Conservation (phyloP, 2,113 vertebrate genomes). For the Lepus americanus region DNA sequence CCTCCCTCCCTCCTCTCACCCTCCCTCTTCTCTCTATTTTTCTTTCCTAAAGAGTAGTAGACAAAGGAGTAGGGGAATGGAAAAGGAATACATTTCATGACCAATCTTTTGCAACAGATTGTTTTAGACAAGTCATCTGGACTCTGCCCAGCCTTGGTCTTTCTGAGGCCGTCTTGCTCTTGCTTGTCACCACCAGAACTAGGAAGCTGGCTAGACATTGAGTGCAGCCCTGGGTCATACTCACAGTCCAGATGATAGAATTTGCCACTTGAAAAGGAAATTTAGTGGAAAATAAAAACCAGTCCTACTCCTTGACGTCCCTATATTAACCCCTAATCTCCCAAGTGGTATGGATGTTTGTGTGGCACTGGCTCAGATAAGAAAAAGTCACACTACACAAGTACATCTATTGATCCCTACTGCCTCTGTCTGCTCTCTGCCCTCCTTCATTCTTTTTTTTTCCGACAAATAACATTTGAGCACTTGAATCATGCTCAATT, state of each 20-base stretch:
- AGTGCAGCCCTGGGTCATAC: constrained; percentile 36
- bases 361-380: neutral
- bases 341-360: neutral
- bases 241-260: constrained; percentile 31
- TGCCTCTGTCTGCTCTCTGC: neutral
- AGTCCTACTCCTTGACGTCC: neutral
- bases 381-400: neutral
- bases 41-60: neutral
- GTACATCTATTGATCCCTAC: no score
- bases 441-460: neutral
- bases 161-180: neutral
- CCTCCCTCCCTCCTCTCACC: neutral
- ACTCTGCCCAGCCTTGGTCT: neutral
- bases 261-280: constrained; percentile 25
- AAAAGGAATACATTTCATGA: constrained; percentile 3
- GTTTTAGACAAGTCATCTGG: neutral
- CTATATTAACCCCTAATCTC: neutral
- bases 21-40: neutral
- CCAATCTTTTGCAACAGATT: neutral
- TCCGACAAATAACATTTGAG: neutral
- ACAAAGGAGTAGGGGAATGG: neutral
- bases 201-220: constrained; percentile 30
- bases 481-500: no score
- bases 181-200: neutral
- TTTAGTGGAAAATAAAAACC: constrained; percentile 47